Base-by-base conservation (phyloP, 2,113 vertebrate genomes). In the Phalacrocorax carbo region DNA sequence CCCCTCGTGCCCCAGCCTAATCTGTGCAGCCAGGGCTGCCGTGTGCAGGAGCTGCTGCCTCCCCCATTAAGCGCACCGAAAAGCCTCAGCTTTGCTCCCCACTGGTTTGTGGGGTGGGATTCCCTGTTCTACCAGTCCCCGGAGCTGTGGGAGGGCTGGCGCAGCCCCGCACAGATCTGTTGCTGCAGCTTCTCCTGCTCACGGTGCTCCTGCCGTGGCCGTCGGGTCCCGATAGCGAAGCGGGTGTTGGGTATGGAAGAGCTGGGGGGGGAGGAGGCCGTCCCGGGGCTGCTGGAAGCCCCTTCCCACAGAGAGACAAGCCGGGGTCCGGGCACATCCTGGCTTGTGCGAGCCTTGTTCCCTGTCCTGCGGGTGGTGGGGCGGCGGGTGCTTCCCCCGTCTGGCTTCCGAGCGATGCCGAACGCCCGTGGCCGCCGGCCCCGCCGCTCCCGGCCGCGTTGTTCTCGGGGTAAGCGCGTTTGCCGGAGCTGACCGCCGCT, bases 241-340 rank as follows among this genome's bases (percentile, higher is more conserved):
- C 8, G 34, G 58, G 8, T 69, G n/a, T 48, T 49, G 32, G 9
- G 11, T 10, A 19, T 5, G 3, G 16, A 13, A 36, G 46, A 3
- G 16, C 9, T 5, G 9, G 1, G 12, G 46, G 66, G 44, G 26
- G 66, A 49, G 34, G 9, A 27, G 46, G 13, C 34, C 6, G 12
- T 27, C 66, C 34, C 34, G 7, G 25, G 8, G 66, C 66, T 70
- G 66, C 66, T 23, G 18, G 46, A 49, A n/a, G 14, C 34, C 66
- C 48, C 66, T 70, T 49, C 66, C 44, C 34, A 19, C 27, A 10
- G 1, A 8, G 46, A 49, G 66, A 36, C 3, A 1, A 34, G 23
- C 66, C 5, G 2, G 46, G 7, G 11, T 13, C 65, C 0, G 22
- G 65, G 65, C 30, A 34, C 2, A 10, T 34, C 44, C 15, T 0